Evolutionary conservation across 1,140 invertebrate genomes (phyloP), one percentile per base, ranked within the genome.

Genomic region (Nasonia longicornis): DNA sequence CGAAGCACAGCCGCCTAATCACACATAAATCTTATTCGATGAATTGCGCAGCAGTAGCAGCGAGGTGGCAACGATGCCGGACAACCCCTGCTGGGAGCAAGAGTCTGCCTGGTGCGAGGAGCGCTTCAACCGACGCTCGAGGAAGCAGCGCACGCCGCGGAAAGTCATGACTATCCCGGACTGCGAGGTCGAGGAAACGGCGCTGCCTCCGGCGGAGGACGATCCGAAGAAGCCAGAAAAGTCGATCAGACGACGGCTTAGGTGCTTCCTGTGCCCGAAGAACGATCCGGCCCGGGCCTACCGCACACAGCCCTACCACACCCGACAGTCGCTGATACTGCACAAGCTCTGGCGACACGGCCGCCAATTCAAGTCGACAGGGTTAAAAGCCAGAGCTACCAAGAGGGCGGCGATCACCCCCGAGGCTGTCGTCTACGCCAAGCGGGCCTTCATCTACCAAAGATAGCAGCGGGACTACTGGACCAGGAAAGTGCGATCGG

Each of bases 291-390:
- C 87, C 7, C 84, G 86, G 14, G 83, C 8, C 31, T 63, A 0
- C 14, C 75, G 2, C 31, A 35, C 31, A 6, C 31, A 35, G 31
- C 31, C 31, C 0, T 92, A 92, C 79, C 92, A 92, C 67, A 92
- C 88, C 6, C 87, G 87, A 16, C 88, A 88, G 20, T 91, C 91
- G 0, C 80, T 92, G 67, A 83, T 88, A 1, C 79, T 92, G 31
- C 92, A 92, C 83, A 86, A 84, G 6, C 75, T 89, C 26, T 92
- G 91, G 92, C 87, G 88, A 48, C 92, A 92, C 67, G 48, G 31
- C n/a, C 26, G 48, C 7, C 70, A 22, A 2, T 8, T 4, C 10
- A 4, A 14, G 38, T 16, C 3, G 2, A 11, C 1, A 12, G 52
- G 26, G 1, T 26, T 26, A 75, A 29, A 52, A 12, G 12, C 35